Evolutionary conservation across 2,797 vertebrate genomes (phyloP).

Genomic region (Brachyrhaphis roseni): DNA sequence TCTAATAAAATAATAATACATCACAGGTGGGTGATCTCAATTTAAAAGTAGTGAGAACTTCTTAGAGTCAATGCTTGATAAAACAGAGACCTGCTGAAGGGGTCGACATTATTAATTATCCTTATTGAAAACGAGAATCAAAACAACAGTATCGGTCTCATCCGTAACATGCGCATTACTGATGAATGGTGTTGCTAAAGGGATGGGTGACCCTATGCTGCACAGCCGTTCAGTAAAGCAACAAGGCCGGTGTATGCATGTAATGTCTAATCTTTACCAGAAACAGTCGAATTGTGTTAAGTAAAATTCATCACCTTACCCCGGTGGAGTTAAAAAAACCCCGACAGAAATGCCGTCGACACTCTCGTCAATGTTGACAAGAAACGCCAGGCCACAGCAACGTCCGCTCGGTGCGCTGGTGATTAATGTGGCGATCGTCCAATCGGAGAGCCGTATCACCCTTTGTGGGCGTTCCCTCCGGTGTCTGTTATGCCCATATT

Average conservation of each 20-base stretch:
- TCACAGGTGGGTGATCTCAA: constrained; percentile 17
- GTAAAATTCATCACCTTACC: constrained; percentile 55
- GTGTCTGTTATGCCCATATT: constrained; percentile 44
- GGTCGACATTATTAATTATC: background rate
- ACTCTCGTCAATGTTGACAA: constrained; percentile 39
- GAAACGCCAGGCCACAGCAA: constrained; percentile 13
- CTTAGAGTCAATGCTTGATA: constrained; percentile 7
- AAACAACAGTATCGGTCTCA: background rate
- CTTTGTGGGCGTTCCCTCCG: constrained; percentile 17
- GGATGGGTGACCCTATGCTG: constrained; percentile 20
- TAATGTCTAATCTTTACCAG: background rate
- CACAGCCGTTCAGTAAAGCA: background rate
- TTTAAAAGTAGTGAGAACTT: constrained; percentile 2
- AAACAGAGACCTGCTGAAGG: constrained; percentile 42
- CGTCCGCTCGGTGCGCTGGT: background rate
- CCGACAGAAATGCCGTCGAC: constrained; percentile 23
- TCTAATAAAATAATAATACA: background rate
- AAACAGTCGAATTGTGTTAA: constrained; percentile 1
- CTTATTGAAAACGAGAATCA: background rate
- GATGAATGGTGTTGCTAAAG: background rate
- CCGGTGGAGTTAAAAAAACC: constrained; percentile 28
- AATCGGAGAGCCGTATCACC: constrained; percentile 34
- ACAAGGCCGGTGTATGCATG: background rate
- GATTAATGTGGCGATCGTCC: constrained; percentile 38
- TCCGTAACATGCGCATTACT: background rate